Evolutionary conservation across 2,797 vertebrate genomes (phyloP).

Genomic region (Sorex maritimensis): DNA sequence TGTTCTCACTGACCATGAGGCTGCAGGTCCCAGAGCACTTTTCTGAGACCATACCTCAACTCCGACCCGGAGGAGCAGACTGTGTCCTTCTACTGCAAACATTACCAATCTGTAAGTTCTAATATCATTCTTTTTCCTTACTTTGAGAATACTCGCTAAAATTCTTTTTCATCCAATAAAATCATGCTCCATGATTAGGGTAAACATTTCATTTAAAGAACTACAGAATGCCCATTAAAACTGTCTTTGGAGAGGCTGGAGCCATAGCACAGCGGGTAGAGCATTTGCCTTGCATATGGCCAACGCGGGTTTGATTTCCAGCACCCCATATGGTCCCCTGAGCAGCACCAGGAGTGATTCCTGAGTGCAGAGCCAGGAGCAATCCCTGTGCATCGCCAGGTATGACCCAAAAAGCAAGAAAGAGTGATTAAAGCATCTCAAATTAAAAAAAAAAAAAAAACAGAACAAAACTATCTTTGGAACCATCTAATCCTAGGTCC

Average conservation of each 20-base stretch:
- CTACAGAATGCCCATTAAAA: neutral
- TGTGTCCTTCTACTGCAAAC: slow-evolving; percentile 74
- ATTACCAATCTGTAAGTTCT: slow-evolving; percentile 58
- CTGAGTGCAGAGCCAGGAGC: too few relatives aligned
- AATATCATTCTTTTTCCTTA: slow-evolving; percentile 87
- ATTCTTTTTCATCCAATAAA: slow-evolving; percentile 58
- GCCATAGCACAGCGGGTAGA: too few relatives aligned
- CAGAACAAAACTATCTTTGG: neutral
- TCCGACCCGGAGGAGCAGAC: slow-evolving; percentile 81
- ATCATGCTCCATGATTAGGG: slow-evolving; percentile 25
- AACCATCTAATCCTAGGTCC: slow-evolving; percentile 1
- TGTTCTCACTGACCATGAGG: slow-evolving; percentile 88
- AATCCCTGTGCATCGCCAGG: too few relatives aligned
- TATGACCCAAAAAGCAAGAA: too few relatives aligned
- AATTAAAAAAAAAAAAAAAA: too few relatives aligned
- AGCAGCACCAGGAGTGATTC: too few relatives aligned
- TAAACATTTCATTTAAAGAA: slow-evolving; percentile 42
- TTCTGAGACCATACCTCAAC: slow-evolving; percentile 85
- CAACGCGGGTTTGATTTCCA: too few relatives aligned
- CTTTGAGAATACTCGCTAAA: slow-evolving; percentile 86
- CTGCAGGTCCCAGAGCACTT: slow-evolving; percentile 85
- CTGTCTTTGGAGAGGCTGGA: neutral
- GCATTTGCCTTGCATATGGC: too few relatives aligned
- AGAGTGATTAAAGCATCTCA: too few relatives aligned
- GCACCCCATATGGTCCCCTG: too few relatives aligned